Percentiles rank a stretch among this genome's conserved stretches.
These are phyloP conservation scores for Esox lucius DNA, from an alignment of 2,797 vertebrate genomes.

Conservation along the genomic window DNA sequence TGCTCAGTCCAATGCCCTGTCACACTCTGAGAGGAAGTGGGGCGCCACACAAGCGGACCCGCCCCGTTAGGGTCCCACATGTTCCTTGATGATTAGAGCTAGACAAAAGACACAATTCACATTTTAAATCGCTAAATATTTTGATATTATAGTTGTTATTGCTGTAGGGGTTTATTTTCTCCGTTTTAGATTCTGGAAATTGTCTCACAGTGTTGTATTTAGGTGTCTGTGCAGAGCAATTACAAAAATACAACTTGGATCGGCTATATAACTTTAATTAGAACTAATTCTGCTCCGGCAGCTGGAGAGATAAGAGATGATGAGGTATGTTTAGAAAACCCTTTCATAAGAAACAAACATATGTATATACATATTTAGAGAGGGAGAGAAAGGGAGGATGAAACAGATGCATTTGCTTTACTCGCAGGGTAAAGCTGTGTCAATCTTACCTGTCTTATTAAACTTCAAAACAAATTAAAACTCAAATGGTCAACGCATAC, in stretches of 20 bases:
- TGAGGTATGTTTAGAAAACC: slow-evolving; percentile 34
- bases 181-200: slow-evolving; percentile 51
- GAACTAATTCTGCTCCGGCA: slow-evolving; percentile 44
- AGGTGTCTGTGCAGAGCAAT: slow-evolving; percentile 56
- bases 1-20: slow-evolving; percentile 55
- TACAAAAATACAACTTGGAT: slow-evolving; percentile 40
- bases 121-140: slow-evolving; percentile 67
- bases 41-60: slow-evolving; percentile 57
- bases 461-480: slow-evolving; percentile 51
- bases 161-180: slow-evolving; percentile 38
- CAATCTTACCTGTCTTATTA: slow-evolving; percentile 41
- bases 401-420: slow-evolving; percentile 38
- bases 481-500: slow-evolving; percentile 34
- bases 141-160: slow-evolving; percentile 53
- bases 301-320: slow-evolving; percentile 45
- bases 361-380: slow-evolving; percentile 22
- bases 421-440: slow-evolving; percentile 33
- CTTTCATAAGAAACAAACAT: slow-evolving; percentile 32
- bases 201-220: slow-evolving; percentile 58
- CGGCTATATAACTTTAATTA: slow-evolving; percentile 68
- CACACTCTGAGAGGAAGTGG: slow-evolving; percentile 63
- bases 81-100: slow-evolving; percentile 68
- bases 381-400: slow-evolving; percentile 15
- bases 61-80: slow-evolving; percentile 70
- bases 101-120: slow-evolving; percentile 67